Evolutionary conservation across 2,888 invertebrate genomes (phyloP).

Genomic region (Suillia variegata): DNA sequence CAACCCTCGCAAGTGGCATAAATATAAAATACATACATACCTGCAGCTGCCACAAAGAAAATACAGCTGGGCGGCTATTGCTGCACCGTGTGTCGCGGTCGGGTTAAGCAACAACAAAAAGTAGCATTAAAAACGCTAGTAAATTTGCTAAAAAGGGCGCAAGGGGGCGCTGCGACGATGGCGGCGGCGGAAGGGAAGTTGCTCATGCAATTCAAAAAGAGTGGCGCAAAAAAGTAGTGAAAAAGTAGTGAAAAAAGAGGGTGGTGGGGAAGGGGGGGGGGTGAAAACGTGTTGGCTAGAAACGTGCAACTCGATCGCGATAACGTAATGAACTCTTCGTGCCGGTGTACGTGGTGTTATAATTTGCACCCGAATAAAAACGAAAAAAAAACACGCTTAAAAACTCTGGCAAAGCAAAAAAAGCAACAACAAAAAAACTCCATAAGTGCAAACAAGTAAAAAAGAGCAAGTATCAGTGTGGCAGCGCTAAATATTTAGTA

Average conservation of each 20-base stretch:
- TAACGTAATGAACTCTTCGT: constrained; percentile 44
- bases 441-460: too few species aligned
- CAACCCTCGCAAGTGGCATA: constrained; percentile 9
- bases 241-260: not conserved
- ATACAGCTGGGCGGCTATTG: constrained; percentile 17
- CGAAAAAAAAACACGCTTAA: too few species aligned
- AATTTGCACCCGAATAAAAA: too few species aligned
- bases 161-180: not conserved
- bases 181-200: not conserved
- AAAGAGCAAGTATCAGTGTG: too few species aligned
- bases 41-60: constrained; percentile 32
- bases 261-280: too few species aligned
- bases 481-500: too few species aligned
- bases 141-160: not conserved
- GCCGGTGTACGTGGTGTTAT: not conserved
- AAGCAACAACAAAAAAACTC: too few species aligned
- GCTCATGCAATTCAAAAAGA: not conserved
- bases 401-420: too few species aligned
- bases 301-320: constrained; percentile 50
- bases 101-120: not conserved
- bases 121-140: not conserved
- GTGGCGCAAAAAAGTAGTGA: constrained; percentile 2
- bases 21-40: constrained; percentile 13
- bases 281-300: too few species aligned
- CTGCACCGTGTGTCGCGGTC: too few species aligned